Evolutionary conservation across 2,888 invertebrate genomes (phyloP), one percentile per base, ranked within the genome.

Genomic region (Protophormia terraenovae): DNA sequence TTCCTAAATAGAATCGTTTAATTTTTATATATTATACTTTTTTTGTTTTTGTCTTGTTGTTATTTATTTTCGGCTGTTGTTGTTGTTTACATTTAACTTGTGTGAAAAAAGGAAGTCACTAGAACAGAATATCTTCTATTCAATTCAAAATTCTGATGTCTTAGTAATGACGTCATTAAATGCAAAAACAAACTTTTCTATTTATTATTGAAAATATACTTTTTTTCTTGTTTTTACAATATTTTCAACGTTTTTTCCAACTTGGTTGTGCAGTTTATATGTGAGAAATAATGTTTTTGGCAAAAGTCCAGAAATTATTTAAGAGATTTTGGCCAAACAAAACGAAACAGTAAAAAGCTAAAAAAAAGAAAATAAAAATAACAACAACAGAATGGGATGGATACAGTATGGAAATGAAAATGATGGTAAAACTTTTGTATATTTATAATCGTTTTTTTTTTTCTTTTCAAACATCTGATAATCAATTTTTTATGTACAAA

Each of bases 111-210:
- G 60, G 62, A 75, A 81, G 75, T 75, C 75, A 81, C 58, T 81
- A 75, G 75, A 60, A 69, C 67, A 75, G 38, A 75, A 75, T 19
- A 32, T 60, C 45, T 55, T 79, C 78, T 27, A 58, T 58, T 35
- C 64, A 58, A 29, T 32, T 62, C 24, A 12, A 73, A 71, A 69
- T 45, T 58, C 58, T 87, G 86, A 86, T 86, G 84, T 38, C 58
- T 72, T 72, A 72, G 79, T 85, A 82, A 86, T 87, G 87, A 87
- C 87, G 87, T 86, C 81, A 86, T 82, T 76, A 64, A 55, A 77
- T 78, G 67, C 53, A 72, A 84, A 84, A 62, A 55, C 19, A 50
- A 60, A 22, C 8, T 41, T 64, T 32, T 41, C 24, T 41, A 41
- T 62, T 75, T 76, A 45, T 71, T 62, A 41, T 35, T 29, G 19